Evolutionary conservation across 2,888 invertebrate genomes (phyloP).

Genomic region (Microplitis deprimator): DNA sequence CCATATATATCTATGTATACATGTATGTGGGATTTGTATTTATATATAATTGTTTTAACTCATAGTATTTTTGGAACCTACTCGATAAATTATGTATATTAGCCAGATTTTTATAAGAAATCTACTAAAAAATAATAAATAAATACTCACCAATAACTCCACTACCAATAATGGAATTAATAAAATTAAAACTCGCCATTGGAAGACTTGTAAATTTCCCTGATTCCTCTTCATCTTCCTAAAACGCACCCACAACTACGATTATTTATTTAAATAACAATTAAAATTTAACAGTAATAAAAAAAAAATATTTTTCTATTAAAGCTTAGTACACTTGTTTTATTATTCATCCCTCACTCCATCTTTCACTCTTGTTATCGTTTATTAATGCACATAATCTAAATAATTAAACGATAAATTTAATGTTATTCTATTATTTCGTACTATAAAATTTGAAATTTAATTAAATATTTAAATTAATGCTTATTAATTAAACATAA

Average conservation of each 20-base stretch:
- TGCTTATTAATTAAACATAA: neutral
- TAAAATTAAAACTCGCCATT: slow-evolving; percentile 88
- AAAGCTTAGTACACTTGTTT: neutral
- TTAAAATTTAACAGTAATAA: slow-evolving; percentile 1
- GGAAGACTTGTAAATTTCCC: slow-evolving; percentile 80
- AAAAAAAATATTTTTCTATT: neutral
- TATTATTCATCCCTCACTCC: neutral
- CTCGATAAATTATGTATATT: neutral
- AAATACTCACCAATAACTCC: slow-evolving; percentile 82
- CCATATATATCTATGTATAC: too few species aligned
- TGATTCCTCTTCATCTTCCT: slow-evolving; percentile 72
- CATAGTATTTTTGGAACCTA: too few species aligned
- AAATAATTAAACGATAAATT: neutral
- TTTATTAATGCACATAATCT: neutral
- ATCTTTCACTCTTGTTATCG: neutral
- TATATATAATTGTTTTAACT: too few species aligned
- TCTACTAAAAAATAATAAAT: neutral
- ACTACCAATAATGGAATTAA: slow-evolving; percentile 90
- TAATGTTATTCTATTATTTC: neutral
- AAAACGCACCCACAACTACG: slow-evolving; percentile 41
- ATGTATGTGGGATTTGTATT: too few species aligned
- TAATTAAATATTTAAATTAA: neutral
- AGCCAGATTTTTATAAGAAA: neutral
- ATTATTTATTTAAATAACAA: slow-evolving; percentile 7
- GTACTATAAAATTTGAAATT: neutral